phyloP scores from a whole-genome alignment of 2,113 vertebrate species.

The Antechinus stuartii region DNA sequence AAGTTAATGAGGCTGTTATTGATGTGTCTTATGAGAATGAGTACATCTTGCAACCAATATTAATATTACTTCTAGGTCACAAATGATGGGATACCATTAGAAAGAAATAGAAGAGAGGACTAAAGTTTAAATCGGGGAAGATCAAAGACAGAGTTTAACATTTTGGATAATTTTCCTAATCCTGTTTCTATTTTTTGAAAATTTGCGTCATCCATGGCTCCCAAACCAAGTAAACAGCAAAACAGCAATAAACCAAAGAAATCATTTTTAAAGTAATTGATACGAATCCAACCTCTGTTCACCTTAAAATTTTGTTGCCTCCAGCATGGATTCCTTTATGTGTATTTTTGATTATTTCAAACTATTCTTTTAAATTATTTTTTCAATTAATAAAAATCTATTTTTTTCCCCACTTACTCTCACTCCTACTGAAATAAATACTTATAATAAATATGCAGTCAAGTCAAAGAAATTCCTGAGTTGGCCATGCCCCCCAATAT shows the following conservation, averaged over 20 bases:
- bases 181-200: background rate
- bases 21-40: conserved; percentile 39
- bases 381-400: background rate
- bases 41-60: background rate
- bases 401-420: background rate
- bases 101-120: background rate
- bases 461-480: background rate
- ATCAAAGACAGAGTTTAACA: background rate
- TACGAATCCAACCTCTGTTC: background rate
- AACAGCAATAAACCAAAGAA: background rate
- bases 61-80: conserved; percentile 51
- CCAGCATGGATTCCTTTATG: background rate
- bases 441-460: background rate
- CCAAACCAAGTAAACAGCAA: background rate
- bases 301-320: background rate
- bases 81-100: conserved; percentile 5
- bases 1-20: background rate
- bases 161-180: background rate
- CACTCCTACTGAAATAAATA: background rate
- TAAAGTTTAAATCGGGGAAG: background rate
- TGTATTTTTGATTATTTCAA: background rate
- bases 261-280: background rate
- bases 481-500: background rate
- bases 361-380: background rate
- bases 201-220: background rate